Evolutionary conservation across 2,113 vertebrate genomes (phyloP).

Genomic region (Malurus cyaneus): DNA sequence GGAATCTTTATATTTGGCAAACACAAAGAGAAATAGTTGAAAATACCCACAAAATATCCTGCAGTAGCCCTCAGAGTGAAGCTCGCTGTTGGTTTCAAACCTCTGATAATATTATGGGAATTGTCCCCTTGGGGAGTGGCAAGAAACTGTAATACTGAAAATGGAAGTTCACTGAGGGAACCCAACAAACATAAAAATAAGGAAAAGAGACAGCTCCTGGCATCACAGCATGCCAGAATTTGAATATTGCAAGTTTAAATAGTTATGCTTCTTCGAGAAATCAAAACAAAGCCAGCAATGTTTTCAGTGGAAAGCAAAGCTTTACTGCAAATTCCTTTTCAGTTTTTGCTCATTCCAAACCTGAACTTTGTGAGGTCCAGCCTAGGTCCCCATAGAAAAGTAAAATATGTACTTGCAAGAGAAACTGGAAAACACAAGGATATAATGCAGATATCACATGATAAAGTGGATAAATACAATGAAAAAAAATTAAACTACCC

Average conservation of each 20-base stretch:
- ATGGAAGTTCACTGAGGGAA: not conserved
- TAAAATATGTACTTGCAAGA: not conserved
- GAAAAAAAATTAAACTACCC: not conserved
- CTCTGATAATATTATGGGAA: not conserved
- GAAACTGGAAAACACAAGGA: not conserved
- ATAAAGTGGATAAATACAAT: not conserved
- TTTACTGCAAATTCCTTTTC: not conserved
- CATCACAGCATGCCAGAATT: not conserved
- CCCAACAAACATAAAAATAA: not conserved
- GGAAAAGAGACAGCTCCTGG: not conserved
- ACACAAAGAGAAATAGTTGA: not conserved
- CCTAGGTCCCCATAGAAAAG: not conserved
- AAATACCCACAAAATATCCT: not conserved
- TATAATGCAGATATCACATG: not conserved
- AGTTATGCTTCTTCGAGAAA: not conserved
- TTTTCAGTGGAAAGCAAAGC: not conserved
- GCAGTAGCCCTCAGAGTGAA: rapidly evolving
- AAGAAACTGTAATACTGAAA: not conserved
- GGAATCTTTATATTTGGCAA: not conserved
- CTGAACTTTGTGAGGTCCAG: not conserved
- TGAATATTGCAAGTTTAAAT: not conserved
- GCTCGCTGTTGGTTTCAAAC: not conserved
- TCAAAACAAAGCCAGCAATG: not conserved
- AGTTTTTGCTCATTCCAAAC: not conserved
- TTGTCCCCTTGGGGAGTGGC: not conserved